Conservation (phyloP, 2,797 vertebrate genomes). For the Sternarchorhynchus goeldii region DNA sequence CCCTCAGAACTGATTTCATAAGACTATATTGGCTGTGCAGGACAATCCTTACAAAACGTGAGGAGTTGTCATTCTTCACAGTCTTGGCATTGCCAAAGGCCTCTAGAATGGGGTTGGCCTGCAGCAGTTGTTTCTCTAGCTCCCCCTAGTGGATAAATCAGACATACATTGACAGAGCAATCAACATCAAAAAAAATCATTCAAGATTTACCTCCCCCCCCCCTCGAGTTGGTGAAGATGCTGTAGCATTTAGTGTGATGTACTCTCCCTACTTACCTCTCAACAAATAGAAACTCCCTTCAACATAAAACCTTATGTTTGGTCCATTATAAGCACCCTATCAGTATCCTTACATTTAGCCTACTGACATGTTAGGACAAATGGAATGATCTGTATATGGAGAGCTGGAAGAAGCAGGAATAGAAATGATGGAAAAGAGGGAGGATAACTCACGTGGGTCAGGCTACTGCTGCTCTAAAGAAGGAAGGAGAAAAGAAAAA, state of each 20-base stretch:
- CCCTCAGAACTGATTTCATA: background rate
- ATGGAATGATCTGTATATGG: background rate
- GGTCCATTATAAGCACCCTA: too few relatives aligned
- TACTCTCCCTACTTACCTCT: too few relatives aligned
- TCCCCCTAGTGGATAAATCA: conserved; percentile 81
- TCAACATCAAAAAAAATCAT: too few relatives aligned
- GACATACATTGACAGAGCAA: background rate
- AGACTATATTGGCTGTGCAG: background rate
- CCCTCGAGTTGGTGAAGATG: too few relatives aligned
- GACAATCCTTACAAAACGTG: conserved; percentile 89
- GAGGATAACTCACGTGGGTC: conserved; percentile 77
- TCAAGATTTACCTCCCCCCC: too few relatives aligned
- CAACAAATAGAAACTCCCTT: too few relatives aligned
- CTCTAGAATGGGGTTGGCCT: conserved; percentile 97
- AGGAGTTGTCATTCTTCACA: conserved; percentile 98
- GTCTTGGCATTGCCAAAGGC: conserved; percentile 98
- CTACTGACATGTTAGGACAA: too few relatives aligned
- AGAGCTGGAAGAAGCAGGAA: background rate
- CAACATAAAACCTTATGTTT: too few relatives aligned
- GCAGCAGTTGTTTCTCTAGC: conserved; percentile 94
- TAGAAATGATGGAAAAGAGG: conserved; percentile 27
- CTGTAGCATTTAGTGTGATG: too few relatives aligned
- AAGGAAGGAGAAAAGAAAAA: conserved; percentile 26
- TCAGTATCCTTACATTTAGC: too few relatives aligned
- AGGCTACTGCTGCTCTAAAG: conserved; percentile 72